These are phyloP conservation scores for Aotus griseimembra DNA, from an alignment of 2,797 vertebrate species.

Conservation along the genomic window DNA sequence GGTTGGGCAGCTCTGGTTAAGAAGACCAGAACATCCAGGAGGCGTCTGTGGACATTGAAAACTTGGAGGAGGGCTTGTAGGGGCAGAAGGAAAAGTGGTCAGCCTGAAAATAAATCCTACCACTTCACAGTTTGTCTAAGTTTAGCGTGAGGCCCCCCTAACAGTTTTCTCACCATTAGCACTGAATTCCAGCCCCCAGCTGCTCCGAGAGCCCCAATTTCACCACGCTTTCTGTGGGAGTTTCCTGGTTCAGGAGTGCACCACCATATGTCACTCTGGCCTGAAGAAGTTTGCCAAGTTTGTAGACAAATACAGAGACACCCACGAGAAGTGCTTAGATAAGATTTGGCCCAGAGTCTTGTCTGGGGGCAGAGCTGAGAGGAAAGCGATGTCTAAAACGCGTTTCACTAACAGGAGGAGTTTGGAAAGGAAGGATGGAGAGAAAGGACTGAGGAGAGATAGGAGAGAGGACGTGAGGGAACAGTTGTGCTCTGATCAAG, in stretches of 20 bases:
- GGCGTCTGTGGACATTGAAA: background rate
- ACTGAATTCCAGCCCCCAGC: background rate
- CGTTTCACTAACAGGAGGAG: background rate
- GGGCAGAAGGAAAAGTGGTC: background rate
- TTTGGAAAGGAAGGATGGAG: background rate
- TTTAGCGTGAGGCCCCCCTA: background rate
- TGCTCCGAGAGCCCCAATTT: background rate
- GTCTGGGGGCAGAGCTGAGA: background rate
- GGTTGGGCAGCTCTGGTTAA: background rate
- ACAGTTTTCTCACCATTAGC: background rate
- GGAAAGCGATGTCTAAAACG: background rate
- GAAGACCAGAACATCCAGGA: background rate
- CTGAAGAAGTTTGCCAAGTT: constrained; percentile 16
- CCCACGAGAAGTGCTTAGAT: constrained; percentile 5
- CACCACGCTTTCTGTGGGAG: background rate
- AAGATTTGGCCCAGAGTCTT: constrained; percentile 31
- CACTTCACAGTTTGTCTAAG: background rate
- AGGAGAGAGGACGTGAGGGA: background rate
- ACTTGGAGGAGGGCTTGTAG: background rate
- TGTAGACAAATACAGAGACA: constrained; percentile 11
- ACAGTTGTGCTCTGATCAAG: background rate
- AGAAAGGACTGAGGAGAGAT: background rate
- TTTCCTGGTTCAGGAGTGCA: constrained; percentile 38
- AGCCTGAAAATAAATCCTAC: background rate
- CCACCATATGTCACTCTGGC: constrained; percentile 4